Evolutionary conservation across 37 sponge, comb jelly and placozoan genomes (phyloP), one percentile per base, ranked within the genome.

Genomic region (Mnemiopsis leidyi): DNA sequence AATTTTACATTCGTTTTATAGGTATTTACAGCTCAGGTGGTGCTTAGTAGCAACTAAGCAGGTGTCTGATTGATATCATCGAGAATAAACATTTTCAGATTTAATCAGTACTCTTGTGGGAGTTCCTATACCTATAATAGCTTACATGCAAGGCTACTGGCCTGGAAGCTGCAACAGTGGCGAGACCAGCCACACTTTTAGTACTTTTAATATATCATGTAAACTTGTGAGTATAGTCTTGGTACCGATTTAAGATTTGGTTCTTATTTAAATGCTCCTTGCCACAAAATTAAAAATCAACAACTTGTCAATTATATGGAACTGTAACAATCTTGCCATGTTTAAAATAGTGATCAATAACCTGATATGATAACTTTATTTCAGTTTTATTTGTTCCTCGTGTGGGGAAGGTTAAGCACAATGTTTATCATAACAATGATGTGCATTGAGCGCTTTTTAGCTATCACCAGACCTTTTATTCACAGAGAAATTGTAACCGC

Each of bases 341-440:
- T n/a, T n/a, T n/a, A n/a, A n/a, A n/a, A n/a, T n/a, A n/a, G n/a
- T n/a, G n/a, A n/a, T n/a, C n/a, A n/a, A n/a, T n/a, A n/a, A n/a
- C n/a, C n/a, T n/a, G n/a, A n/a, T n/a, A n/a, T n/a, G n/a, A n/a
- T n/a, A n/a, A n/a, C n/a, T 28, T 79, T 35, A 1, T 29, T 33
- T 30, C 82, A 79, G 82, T 79, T 79, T 79, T 79, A 36, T 35
- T 35, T 79, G 82, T 79, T 79, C 29, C 82, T 79, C 36, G 36
- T 33, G 7, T 79, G 82, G 82, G 82, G 82, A 2, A 2, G 82
- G 21, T 36, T 79, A 1, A 79, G 82, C 36, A 79, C 82, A 35
- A 79, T 79, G 82, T 79, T 79, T 79, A 79, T 79, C 34, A 79
- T 79, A 2, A 79, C 82, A 32, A 33, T 79, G 34, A 79, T 79